Conservation (phyloP, 2,888 invertebrate species). For the Cephus rjabovi region DNA sequence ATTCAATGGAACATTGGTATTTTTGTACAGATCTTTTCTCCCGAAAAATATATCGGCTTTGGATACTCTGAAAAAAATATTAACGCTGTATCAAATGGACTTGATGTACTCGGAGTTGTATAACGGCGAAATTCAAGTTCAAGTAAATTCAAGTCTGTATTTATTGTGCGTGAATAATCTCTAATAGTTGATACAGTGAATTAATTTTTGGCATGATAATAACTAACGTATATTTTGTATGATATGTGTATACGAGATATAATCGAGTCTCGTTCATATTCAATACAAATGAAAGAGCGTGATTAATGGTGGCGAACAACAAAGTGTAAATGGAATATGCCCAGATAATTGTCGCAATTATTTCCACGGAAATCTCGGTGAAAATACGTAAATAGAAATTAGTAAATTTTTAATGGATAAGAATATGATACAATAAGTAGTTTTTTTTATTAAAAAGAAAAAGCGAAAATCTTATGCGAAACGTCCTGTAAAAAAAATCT, state of each 20-base stretch:
- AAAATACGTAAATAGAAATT: background rate
- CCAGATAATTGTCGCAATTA: background rate
- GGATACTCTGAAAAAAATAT: slow-evolving; percentile 35
- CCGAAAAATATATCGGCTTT: slow-evolving; percentile 27
- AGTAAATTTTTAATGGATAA: background rate
- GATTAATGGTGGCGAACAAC: background rate
- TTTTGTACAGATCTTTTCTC: slow-evolving; percentile 34
- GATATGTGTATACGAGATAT: background rate
- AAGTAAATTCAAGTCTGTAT: background rate
- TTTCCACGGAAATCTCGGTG: background rate
- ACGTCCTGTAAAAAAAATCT: background rate
- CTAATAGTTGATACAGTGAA: background rate
- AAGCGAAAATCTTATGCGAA: background rate
- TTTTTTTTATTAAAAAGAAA: background rate
- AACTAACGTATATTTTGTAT: background rate
- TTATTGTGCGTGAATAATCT: too few relatives aligned
- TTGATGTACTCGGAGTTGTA: background rate
- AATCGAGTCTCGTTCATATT: background rate
- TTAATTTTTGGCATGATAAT: background rate
- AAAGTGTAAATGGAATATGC: background rate
- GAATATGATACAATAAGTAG: background rate
- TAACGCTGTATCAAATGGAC: background rate
- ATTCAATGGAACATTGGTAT: slow-evolving; percentile 26
- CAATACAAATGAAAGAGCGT: background rate
- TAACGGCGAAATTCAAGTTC: background rate